These are phyloP conservation scores for Zaprionus tsacasi DNA, from an alignment of 1,140 invertebrate genomes.

Conservation along the genomic window DNA sequence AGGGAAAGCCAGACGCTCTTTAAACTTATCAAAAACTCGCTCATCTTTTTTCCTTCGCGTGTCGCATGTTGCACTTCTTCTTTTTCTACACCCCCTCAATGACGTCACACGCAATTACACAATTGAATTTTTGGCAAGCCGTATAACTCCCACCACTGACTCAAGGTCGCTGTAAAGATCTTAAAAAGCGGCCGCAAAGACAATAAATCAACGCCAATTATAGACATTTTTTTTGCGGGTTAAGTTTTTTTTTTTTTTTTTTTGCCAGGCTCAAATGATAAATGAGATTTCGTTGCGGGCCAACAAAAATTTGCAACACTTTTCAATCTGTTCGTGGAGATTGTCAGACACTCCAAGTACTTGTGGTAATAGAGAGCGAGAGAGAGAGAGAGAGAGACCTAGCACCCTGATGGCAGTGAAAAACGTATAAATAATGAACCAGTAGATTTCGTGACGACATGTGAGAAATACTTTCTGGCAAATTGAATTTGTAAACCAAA, in stretches of 20 bases:
- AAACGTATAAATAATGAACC: conserved; percentile 61
- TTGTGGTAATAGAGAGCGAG: background rate
- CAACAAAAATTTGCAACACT: conserved; percentile 52
- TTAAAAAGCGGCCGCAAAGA: conserved; percentile 57
- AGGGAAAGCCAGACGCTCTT: background rate
- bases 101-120: conserved; percentile 39
- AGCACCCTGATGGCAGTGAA: conserved; percentile 10
- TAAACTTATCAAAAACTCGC: background rate
- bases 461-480: conserved; percentile 33
- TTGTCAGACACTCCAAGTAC: conserved; percentile 16
- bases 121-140: conserved; percentile 68
- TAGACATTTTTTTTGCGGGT: conserved; percentile 31
- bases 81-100: conserved; percentile 8
- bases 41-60: background rate
- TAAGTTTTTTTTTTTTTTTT: background rate
- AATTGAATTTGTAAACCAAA: conserved; percentile 40
- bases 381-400: background rate
- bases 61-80: conserved; percentile 14
- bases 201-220: conserved; percentile 81
- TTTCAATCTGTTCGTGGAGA: conserved; percentile 57
- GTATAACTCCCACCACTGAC: conserved; percentile 25
- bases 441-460: conserved; percentile 36
- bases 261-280: conserved; percentile 54
- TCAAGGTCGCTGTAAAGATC: conserved; percentile 39
- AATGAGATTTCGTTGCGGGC: conserved; percentile 32